Evolutionary conservation across 2,888 invertebrate species (phyloP).

Genomic region (Belgica antarctica): DNA sequence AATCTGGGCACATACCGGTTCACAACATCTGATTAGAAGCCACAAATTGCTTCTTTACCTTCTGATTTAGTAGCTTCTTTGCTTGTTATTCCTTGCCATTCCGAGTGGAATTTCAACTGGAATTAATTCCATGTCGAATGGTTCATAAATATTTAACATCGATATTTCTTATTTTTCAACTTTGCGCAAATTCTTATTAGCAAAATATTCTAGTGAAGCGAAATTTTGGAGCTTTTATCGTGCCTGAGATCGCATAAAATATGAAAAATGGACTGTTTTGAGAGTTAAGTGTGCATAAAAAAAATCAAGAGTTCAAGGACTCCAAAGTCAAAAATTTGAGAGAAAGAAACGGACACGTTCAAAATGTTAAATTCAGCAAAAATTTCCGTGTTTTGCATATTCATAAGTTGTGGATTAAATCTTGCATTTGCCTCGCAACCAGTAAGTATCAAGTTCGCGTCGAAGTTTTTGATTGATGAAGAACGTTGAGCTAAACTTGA

Average conservation of each 20-base stretch:
- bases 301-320: conserved; percentile 24
- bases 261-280: neutral
- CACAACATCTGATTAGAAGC: conserved; percentile 21
- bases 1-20: conserved; percentile 36
- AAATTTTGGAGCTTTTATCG: neutral
- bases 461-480: no score
- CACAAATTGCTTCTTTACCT: neutral
- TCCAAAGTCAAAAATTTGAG: neutral
- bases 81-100: no score
- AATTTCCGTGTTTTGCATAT: conserved; percentile 37
- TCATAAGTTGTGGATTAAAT: conserved; percentile 34
- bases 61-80: conserved; percentile 25
- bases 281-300: neutral
- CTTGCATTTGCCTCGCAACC: conserved; percentile 37
- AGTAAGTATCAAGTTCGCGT: conserved; percentile 35
- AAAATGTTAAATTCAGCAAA: conserved; percentile 29
- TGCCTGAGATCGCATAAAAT: neutral
- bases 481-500: neutral
- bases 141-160: conserved; percentile 32
- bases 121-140: conserved; percentile 30
- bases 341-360: neutral
- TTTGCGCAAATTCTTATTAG: neutral
- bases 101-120: conserved; percentile 16
- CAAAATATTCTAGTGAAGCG: neutral
- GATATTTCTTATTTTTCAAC: conserved; percentile 14